Evolutionary conservation across 2,113 vertebrate species (phyloP).

Genomic region (Prochilodus magdalenae): DNA sequence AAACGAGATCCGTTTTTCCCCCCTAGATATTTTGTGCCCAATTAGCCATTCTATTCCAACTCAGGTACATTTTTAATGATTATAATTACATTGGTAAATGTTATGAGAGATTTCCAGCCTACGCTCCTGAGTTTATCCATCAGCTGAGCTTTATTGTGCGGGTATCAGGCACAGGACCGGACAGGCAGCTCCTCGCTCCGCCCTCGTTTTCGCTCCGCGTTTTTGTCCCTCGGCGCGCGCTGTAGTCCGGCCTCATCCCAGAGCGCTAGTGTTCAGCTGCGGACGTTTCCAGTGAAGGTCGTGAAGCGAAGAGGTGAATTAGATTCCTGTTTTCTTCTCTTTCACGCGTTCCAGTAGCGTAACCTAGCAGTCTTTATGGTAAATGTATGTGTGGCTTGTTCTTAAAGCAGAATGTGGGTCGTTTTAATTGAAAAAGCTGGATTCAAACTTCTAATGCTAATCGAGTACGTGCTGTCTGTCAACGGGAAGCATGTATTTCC

Average conservation of each 20-base stretch:
- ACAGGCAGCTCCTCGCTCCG: not conserved
- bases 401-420: not conserved
- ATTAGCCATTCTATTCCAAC: too few species aligned
- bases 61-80: too few species aligned
- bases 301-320: not conserved
- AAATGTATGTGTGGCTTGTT: not conserved
- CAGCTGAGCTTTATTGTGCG: too few species aligned
- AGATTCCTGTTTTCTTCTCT: not conserved
- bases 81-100: too few species aligned
- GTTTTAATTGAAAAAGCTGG: not conserved
- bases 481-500: not conserved
- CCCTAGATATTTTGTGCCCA: too few species aligned
- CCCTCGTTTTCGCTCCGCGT: not conserved
- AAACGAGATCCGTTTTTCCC: too few species aligned
- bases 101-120: too few species aligned
- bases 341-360: not conserved
- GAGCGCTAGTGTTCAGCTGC: not conserved
- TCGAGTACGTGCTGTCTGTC: not conserved
- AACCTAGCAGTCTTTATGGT: not conserved
- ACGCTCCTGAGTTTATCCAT: too few species aligned
- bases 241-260: not conserved
- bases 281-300: slow-evolving; percentile 36
- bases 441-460: not conserved
- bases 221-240: not conserved
- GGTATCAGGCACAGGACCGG: too few species aligned